phyloP scores from a whole-genome alignment of 2,797 vertebrate species.

The Tokudaia muenninki region DNA sequence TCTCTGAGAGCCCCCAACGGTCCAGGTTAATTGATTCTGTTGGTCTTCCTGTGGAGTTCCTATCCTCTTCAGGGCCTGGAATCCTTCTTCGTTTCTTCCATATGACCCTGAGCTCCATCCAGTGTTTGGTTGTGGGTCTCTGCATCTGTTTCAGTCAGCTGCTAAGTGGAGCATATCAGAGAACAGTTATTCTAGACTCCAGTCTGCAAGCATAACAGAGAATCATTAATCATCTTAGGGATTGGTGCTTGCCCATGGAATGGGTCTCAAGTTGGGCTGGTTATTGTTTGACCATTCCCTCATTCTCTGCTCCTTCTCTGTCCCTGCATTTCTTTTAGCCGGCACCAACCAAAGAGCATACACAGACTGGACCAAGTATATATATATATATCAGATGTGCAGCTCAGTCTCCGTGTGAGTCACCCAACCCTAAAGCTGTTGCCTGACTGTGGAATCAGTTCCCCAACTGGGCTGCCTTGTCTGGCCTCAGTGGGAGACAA shows the following conservation, averaged over 20 bases:
- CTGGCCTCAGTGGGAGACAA: not conserved
- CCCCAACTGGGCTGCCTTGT: not conserved
- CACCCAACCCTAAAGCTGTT: not conserved
- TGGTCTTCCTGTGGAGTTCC: not conserved
- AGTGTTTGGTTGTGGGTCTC: not conserved
- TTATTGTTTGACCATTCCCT: not conserved
- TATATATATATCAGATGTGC: not conserved
- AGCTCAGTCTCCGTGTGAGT: not conserved
- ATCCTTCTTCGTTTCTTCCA: not conserved
- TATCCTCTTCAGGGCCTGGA: not conserved
- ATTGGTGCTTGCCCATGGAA: not conserved
- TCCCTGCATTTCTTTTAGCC: not conserved
- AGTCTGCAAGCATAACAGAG: not conserved
- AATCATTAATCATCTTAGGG: not conserved
- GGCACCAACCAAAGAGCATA: not conserved
- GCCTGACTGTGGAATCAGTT: not conserved
- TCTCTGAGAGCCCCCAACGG: not conserved
- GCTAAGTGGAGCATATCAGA: not conserved
- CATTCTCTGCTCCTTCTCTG: not conserved
- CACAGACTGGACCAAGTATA: rapidly evolving
- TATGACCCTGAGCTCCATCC: not conserved
- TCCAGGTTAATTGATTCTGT: not conserved
- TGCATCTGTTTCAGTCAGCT: not conserved
- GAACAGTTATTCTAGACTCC: not conserved
- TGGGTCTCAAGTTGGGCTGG: not conserved